Percentiles rank a stretch among this genome's conserved stretches.
phyloP scores from a whole-genome alignment of 2,113 vertebrate species.

The Pantherophis guttatus region DNA sequence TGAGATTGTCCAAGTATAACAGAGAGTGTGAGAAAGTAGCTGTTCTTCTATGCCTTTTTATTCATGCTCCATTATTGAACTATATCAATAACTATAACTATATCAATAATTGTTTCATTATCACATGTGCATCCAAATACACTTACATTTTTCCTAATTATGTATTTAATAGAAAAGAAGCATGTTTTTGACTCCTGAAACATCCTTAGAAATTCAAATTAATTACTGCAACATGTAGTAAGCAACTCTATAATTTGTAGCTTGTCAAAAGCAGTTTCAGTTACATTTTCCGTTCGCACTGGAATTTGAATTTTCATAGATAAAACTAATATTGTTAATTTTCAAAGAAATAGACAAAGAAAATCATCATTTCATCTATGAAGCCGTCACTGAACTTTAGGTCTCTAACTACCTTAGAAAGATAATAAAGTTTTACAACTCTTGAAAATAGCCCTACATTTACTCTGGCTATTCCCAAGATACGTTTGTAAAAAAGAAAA shows the following conservation, averaged over 20 bases:
- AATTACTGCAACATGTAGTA: not conserved
- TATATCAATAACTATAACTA: not conserved
- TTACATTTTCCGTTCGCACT: not conserved
- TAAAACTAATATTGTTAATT: not conserved
- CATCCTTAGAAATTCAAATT: not conserved
- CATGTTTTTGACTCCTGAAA: not conserved
- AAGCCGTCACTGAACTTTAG: constrained; percentile 30
- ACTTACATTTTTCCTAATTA: not conserved
- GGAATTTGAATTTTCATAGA: not conserved
- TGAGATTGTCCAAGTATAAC: not conserved
- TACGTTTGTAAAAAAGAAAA: constrained; percentile 58
- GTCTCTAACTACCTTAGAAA: constrained; percentile 57
- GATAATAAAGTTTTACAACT: constrained; percentile 63
- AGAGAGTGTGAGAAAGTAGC: not conserved
- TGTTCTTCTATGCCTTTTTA: not conserved
- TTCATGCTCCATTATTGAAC: not conserved
- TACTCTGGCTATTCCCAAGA: constrained; percentile 64
- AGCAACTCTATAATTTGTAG: not conserved
- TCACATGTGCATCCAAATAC: not conserved
- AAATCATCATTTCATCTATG: constrained; percentile 27
- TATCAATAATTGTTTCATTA: not conserved
- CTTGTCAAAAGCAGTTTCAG: not conserved
- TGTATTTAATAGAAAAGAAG: not conserved
- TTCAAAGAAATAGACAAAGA: not conserved
- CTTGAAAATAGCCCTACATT: constrained; percentile 55